Percentiles rank a stretch among this genome's conserved stretches.
Conservation (phyloP, 2,888 invertebrate species). For the Scaptomyza reducta region DNA sequence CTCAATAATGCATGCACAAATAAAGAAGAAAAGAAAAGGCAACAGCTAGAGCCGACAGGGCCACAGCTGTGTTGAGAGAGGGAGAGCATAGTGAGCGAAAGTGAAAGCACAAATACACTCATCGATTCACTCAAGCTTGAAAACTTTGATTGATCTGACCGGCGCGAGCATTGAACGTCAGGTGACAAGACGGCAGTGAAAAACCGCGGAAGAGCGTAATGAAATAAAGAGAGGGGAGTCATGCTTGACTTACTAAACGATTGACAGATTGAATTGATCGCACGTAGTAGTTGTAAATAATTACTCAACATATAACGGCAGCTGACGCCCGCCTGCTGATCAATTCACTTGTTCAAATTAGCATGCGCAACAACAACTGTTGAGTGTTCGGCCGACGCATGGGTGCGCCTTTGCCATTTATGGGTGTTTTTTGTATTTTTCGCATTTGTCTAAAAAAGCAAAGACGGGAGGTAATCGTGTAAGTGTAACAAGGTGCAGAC, state of each 20-base stretch:
- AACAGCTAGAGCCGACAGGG: slow-evolving; percentile 32
- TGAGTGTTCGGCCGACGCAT: slow-evolving; percentile 28
- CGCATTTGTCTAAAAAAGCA: slow-evolving; percentile 57
- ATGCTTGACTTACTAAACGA: slow-evolving; percentile 53
- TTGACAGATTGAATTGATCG: slow-evolving; percentile 50
- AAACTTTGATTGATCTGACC: slow-evolving; percentile 68
- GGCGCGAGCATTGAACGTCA: slow-evolving; percentile 61
- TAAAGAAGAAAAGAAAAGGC: slow-evolving; percentile 25
- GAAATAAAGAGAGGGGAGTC: slow-evolving; percentile 25
- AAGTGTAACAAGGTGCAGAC: slow-evolving; percentile 25
- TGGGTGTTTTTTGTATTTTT: slow-evolving; percentile 24
- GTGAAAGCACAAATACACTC: slow-evolving; percentile 64
- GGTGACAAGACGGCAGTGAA: slow-evolving; percentile 53
- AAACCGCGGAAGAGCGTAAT: slow-evolving; percentile 53
- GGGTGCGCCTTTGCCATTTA: slow-evolving; percentile 57
- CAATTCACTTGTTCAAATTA: slow-evolving; percentile 58
- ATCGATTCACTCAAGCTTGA: slow-evolving; percentile 41
- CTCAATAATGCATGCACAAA: slow-evolving; percentile 24
- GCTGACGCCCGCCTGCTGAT: slow-evolving; percentile 36
- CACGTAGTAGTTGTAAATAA: slow-evolving; percentile 57
- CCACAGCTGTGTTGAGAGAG: slow-evolving; percentile 12
- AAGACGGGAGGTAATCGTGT: slow-evolving; percentile 62
- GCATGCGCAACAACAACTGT: slow-evolving; percentile 56
- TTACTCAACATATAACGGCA: slow-evolving; percentile 64
- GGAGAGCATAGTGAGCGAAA: slow-evolving; percentile 43